These are phyloP conservation scores for Epinephelus lanceolatus DNA, from an alignment of 2,113 vertebrate species.

Conservation along the genomic window DNA sequence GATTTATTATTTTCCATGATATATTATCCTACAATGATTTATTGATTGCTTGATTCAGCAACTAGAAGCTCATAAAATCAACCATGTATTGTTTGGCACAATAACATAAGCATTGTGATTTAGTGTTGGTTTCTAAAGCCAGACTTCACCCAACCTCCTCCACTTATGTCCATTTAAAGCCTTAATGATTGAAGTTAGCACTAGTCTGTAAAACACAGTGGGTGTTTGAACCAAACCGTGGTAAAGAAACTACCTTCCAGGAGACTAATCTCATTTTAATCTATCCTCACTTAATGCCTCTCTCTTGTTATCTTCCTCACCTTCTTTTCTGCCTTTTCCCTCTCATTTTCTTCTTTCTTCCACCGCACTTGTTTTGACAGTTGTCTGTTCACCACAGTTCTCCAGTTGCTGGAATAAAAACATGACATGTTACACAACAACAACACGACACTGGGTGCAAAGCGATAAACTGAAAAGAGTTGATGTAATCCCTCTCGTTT, in stretches of 20 bases:
- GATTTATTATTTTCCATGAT: background rate
- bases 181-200: constrained; percentile 5
- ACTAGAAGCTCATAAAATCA: background rate
- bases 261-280: constrained; percentile 29
- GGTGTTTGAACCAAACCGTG: constrained; percentile 9
- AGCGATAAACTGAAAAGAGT: constrained; percentile 36
- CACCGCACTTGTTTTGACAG: constrained; percentile 11
- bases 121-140: constrained; percentile 2
- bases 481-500: constrained; percentile 45
- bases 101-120: background rate
- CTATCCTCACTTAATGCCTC: background rate
- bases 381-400: constrained; percentile 8
- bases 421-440: constrained; percentile 8
- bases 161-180: constrained; percentile 11
- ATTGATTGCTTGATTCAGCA: background rate
- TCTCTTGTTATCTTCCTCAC: background rate
- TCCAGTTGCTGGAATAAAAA: constrained; percentile 23
- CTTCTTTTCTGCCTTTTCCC: constrained; percentile 11
- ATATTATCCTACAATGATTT: background rate
- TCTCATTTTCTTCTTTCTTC: constrained; percentile 1
- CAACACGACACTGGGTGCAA: constrained; percentile 20
- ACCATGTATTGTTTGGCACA: background rate
- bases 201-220: background rate
- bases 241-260: background rate
- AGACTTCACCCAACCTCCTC: background rate